phyloP scores from a whole-genome alignment of 2,797 vertebrate genomes.

The Protosalanx chinensis region DNA sequence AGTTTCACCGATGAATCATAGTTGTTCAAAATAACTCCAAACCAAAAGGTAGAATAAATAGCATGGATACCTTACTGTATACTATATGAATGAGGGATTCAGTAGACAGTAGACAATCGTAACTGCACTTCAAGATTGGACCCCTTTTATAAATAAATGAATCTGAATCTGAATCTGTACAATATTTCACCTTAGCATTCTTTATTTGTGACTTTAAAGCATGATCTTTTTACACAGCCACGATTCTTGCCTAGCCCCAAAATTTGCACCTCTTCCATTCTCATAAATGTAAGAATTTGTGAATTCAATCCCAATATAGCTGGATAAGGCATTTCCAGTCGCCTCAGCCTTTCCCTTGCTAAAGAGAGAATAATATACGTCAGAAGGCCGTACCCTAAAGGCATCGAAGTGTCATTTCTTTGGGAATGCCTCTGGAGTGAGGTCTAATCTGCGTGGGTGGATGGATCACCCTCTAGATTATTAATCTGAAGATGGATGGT shows the following conservation, averaged over 20 bases:
- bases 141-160: too few relatives aligned
- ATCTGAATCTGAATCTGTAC: neutral
- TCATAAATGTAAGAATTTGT: neutral
- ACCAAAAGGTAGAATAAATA: neutral
- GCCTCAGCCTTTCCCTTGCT: neutral
- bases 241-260: neutral
- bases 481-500: conserved; percentile 52
- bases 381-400: neutral
- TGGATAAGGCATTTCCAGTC: neutral
- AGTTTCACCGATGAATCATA: neutral
- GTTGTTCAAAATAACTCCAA: neutral
- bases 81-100: neutral
- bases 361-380: neutral
- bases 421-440: conserved; percentile 22
- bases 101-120: neutral
- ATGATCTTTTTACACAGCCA: neutral
- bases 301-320: neutral
- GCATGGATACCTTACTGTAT: neutral
- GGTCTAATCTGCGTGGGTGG: conserved; percentile 41
- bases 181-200: neutral
- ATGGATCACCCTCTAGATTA: conserved; percentile 58
- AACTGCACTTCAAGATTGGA: neutral
- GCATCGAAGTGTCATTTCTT: conserved; percentile 26
- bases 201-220: neutral
- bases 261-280: too few relatives aligned